phyloP scores from a whole-genome alignment of 1,140 invertebrate species.

The Mylabris phalerata region DNA sequence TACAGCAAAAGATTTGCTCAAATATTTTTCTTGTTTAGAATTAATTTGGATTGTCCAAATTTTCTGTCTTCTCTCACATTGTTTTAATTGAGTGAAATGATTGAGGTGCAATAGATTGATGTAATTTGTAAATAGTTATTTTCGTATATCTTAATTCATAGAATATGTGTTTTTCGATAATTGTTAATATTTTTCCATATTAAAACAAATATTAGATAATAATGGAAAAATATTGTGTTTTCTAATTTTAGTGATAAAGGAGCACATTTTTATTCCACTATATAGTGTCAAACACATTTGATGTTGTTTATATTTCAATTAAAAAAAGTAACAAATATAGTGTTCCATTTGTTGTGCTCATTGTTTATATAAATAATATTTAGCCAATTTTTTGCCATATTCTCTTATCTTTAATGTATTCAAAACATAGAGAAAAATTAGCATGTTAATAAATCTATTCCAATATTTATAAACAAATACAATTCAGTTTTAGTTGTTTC shows the following conservation, averaged over 20 bases:
- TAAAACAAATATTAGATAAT: background rate
- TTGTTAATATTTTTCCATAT: too few species aligned
- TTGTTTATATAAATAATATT: conserved; percentile 22
- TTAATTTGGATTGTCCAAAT: too few species aligned
- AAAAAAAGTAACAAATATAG: conserved; percentile 2
- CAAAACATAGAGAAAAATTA: background rate
- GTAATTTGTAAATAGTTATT: too few species aligned
- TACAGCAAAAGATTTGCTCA: conserved; percentile 5
- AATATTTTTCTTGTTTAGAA: background rate
- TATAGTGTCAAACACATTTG: conserved; percentile 13
- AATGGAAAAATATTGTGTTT: conserved; percentile 4
- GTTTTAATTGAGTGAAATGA: too few species aligned
- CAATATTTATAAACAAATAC: conserved; percentile 20
- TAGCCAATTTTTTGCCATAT: conserved; percentile 27
- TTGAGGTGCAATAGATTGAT: too few species aligned
- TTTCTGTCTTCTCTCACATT: too few species aligned
- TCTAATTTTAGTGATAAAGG: background rate
- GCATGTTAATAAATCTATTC: conserved; percentile 22
- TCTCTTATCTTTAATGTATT: conserved; percentile 21
- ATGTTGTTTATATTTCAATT: conserved; percentile 6
- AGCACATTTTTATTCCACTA: background rate
- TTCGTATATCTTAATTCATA: too few species aligned
- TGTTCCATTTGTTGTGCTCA: conserved; percentile 20
- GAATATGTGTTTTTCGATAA: too few species aligned
- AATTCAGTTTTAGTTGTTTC: too few species aligned